Evolutionary conservation across 2,888 invertebrate species (phyloP).

Genomic region (Drosophila fulvimacula): DNA sequence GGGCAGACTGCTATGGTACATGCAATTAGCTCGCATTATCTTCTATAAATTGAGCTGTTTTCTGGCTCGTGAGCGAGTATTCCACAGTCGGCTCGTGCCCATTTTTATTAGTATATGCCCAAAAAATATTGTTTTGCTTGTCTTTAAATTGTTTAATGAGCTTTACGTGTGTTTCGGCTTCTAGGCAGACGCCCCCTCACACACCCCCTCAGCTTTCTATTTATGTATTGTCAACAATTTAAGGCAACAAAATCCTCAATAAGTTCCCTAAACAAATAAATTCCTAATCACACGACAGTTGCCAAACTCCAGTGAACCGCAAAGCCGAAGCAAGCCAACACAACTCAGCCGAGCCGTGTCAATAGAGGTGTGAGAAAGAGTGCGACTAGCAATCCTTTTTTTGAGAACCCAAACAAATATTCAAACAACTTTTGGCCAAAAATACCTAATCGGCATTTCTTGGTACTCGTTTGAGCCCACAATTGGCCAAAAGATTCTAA

Average conservation of each 20-base stretch:
- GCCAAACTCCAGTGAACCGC: not conserved
- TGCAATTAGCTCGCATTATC: no score
- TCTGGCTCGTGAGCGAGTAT: not conserved
- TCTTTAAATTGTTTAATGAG: constrained; percentile 26
- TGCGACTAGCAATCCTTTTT: not conserved
- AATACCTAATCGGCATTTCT: not conserved
- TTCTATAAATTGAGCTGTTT: not conserved
- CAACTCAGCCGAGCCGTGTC: not conserved
- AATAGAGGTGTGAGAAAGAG: constrained; percentile 1
- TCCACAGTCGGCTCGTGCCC: not conserved
- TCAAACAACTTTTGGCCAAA: not conserved
- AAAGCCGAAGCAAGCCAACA: not conserved
- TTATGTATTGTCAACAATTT: not conserved
- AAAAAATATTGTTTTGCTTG: constrained; percentile 20
- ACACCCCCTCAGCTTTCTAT: not conserved
- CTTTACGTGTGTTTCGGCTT: constrained; percentile 27
- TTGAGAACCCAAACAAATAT: not conserved
- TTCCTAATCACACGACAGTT: not conserved
- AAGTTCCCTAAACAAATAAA: not conserved
- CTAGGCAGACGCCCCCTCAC: not conserved
- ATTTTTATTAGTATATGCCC: not conserved
- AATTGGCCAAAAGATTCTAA: not conserved
- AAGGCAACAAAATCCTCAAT: constrained; percentile 3
- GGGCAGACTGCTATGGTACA: no score
- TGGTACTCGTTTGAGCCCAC: not conserved